Base-by-base conservation (phyloP, 2,888 invertebrate species). In the Molorchus minor region DNA sequence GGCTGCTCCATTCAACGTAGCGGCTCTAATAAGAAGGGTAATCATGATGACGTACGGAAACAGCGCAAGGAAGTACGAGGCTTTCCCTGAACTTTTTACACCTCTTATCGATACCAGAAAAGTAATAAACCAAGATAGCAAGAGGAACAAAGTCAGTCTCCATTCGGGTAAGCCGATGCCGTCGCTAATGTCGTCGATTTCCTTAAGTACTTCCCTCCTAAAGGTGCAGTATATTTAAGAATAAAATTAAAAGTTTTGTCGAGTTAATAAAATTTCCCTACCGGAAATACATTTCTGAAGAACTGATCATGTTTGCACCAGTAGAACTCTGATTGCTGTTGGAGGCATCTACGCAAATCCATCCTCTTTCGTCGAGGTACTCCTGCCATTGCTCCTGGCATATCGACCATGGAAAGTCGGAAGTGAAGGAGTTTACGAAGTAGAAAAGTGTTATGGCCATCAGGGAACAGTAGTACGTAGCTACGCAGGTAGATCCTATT, bases 31-130 rank as follows among this genome's bases (percentile, higher is more conserved):
- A 10, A 94, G 83, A 40, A 94, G 80, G 25, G 87, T 86, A 57
- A 92, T 81, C 79, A 94, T 86, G 47, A 94, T 87, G 3, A 91
- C 84, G 73, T 92, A 93, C 0, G 94, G 94, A 77, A 93, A 93
- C 1, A 94, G 79, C 0, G 95, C 95, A n/a, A 95, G 87, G 79
- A 96, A 92, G 79, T 95, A 96, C 0, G 94, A 88, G 0, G 88
- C 90, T 79, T 92, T 92, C 41, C 93, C 92, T 0, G 91, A 88
- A 72, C 90, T 90, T 77, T 88, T 88, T 0, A 92, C 90, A 7
- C 92, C 92, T 62, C 85, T 86, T 12, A 88, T 83, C 41, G 91
- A 87, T 51, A 91, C 87, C 3, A 87, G 68, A 73, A 89, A 91
- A 30, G 91, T 87, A 1, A 87, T 76, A 2, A 86, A 47, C 92